These are phyloP conservation scores for Anastrepha obliqua DNA, from an alignment of 1,140 invertebrate species.

Conservation along the genomic window DNA sequence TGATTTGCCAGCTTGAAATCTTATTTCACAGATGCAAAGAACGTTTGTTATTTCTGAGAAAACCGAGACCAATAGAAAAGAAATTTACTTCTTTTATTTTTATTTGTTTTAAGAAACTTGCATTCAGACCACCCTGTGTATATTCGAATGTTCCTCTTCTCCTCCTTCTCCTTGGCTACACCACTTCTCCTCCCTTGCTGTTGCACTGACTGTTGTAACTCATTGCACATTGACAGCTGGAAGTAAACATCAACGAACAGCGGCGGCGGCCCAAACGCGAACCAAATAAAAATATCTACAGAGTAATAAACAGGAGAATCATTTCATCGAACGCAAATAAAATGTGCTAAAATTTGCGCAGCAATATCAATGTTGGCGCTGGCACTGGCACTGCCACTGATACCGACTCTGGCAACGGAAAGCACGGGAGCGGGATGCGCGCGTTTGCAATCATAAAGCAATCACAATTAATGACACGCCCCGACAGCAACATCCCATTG, in stretches of 20 bases:
- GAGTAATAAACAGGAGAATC: constrained; percentile 73
- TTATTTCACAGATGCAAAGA: too few species aligned
- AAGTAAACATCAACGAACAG: constrained; percentile 48
- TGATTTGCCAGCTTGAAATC: too few species aligned
- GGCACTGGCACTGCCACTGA: not conserved
- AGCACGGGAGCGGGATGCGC: not conserved
- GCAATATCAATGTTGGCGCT: not conserved
- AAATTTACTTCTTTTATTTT: too few species aligned
- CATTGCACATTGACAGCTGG: constrained; percentile 46
- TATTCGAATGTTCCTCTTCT: too few species aligned
- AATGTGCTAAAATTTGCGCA: constrained; percentile 70
- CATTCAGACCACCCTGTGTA: too few species aligned
- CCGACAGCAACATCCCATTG: constrained; percentile 74
- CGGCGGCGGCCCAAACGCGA: not conserved
- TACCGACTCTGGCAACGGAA: not conserved
- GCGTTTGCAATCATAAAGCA: constrained; percentile 69
- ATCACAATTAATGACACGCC: constrained; percentile 72
- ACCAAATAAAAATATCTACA: constrained; percentile 62
- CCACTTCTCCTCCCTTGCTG: not conserved
- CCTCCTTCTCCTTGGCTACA: not conserved
- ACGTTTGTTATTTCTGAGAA: too few species aligned
- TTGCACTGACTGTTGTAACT: constrained; percentile 10
- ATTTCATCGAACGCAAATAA: constrained; percentile 62
- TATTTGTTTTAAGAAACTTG: too few species aligned
- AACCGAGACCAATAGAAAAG: too few species aligned